Evolutionary conservation across 2,113 vertebrate species (phyloP).

Genomic region (human (Homo sapiens)): DNA sequence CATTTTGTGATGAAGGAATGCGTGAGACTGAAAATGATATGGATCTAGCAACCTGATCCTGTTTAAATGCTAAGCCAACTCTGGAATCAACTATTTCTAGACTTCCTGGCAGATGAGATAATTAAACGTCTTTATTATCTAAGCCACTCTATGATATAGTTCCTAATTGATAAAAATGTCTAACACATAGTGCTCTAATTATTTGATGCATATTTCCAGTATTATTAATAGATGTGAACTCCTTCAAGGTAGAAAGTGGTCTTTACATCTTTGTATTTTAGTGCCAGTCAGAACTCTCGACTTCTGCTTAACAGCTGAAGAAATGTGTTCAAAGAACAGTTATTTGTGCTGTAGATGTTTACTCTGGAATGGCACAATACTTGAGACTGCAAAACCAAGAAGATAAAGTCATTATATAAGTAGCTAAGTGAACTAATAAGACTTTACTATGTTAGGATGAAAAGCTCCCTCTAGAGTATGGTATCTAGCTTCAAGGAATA

Average conservation of each 20-base stretch:
- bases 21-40: background rate
- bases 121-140: background rate
- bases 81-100: background rate
- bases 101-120: background rate
- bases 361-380: background rate
- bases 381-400: background rate
- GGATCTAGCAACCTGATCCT: background rate
- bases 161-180: background rate
- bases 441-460: background rate
- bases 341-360: background rate
- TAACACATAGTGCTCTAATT: background rate
- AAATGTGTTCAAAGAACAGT: background rate
- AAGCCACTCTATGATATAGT: background rate
- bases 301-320: background rate
- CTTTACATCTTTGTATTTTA: background rate
- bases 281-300: background rate
- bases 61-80: background rate
- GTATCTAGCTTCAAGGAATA: background rate
- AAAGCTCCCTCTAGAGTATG: background rate
- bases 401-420: background rate
- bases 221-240: background rate
- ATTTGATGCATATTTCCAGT: background rate
- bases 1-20: background rate
- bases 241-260: background rate
- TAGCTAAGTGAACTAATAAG: background rate